Conservation (phyloP, 2,888 invertebrate species). For the Heliconius ismenius region DNA sequence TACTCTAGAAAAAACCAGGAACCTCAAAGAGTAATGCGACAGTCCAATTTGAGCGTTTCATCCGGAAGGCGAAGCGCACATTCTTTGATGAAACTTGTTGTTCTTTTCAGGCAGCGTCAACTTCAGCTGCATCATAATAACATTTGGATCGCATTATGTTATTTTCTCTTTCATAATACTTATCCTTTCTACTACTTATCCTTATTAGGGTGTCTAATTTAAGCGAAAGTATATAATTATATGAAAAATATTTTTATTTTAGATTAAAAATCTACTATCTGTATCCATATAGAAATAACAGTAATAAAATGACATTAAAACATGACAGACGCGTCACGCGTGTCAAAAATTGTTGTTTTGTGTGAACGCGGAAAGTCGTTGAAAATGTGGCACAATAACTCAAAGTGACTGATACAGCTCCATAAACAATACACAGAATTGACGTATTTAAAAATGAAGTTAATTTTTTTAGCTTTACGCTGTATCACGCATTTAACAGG, state of each 20-base stretch:
- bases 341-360: neutral
- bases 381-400: slow-evolving; percentile 4
- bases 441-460: neutral
- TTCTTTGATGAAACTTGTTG: slow-evolving; percentile 34
- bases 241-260: neutral
- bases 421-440: slow-evolving; percentile 1
- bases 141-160: slow-evolving; percentile 16
- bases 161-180: slow-evolving; percentile 4
- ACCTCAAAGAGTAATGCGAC: slow-evolving; percentile 37
- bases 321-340: neutral
- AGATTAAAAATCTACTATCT: neutral
- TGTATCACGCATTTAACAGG: neutral
- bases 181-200: neutral
- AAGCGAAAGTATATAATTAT: neutral
- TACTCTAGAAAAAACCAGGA: slow-evolving; percentile 23
- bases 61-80: slow-evolving; percentile 29
- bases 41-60: slow-evolving; percentile 34
- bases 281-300: neutral
- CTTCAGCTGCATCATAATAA: slow-evolving; percentile 33
- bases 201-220: too few relatives aligned
- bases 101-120: slow-evolving; percentile 31
- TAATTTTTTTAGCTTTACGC: neutral
- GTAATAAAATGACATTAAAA: neutral
- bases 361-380: neutral
- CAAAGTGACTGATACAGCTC: slow-evolving; percentile 2